Percentiles rank a stretch among this genome's conserved stretches.
These are phyloP conservation scores for Orchesellides sinensis DNA, from an alignment of 2,888 invertebrate species.

Conservation along the genomic window DNA sequence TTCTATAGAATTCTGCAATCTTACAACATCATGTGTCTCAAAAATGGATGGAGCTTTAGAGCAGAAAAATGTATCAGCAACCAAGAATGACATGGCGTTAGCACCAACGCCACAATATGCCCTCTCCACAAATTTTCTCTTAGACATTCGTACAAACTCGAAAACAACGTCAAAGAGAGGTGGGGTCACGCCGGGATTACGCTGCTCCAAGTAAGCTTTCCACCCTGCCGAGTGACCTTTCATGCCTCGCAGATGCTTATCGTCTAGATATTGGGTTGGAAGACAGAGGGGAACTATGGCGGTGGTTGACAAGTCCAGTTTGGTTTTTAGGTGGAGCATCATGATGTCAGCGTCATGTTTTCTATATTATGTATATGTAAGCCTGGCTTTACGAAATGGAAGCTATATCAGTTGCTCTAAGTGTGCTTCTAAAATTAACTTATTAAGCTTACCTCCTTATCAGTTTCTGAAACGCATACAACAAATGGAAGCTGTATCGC, in stretches of 20 bases:
- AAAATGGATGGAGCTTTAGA: not conserved
- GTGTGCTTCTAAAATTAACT: no score
- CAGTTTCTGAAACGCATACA: not conserved
- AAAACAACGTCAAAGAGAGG: not conserved
- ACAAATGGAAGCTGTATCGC: not conserved
- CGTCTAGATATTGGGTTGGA: not conserved
- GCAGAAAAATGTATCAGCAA: not conserved
- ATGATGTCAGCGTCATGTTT: conserved; percentile 38
- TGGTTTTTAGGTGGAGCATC: conserved; percentile 3
- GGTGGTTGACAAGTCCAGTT: not conserved
- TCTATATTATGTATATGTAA: not conserved
- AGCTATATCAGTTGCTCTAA: no score
- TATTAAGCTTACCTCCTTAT: not conserved
- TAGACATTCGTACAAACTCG: not conserved
- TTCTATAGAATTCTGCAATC: not conserved
- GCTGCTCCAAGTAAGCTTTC: not conserved
- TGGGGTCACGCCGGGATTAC: not conserved
- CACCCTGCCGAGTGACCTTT: not conserved
- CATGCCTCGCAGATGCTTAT: not conserved
- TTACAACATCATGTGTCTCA: not conserved
- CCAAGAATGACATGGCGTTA: not conserved
- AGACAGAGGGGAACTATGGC: conserved; percentile 14
- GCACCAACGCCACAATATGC: not conserved
- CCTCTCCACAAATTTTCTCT: not conserved
- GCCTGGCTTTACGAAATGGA: not conserved